Evolutionary conservation across 2,888 invertebrate genomes (phyloP).

Genomic region (Parthenolecanium corni): DNA sequence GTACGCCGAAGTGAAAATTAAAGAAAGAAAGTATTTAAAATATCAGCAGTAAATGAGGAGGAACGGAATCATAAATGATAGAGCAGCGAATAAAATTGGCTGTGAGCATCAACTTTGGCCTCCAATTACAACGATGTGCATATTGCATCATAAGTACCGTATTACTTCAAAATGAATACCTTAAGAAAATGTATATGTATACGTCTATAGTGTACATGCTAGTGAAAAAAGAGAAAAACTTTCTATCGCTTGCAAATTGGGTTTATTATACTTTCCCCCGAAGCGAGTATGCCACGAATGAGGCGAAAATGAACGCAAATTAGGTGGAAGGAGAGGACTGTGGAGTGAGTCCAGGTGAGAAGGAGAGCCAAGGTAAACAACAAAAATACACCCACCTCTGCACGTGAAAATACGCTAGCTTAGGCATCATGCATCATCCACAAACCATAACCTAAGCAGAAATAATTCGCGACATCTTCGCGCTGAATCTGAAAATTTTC

Average conservation of each 20-base stretch:
- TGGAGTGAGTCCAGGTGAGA: not conserved
- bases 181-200: no score
- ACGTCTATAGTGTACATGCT: no score
- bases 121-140: no score
- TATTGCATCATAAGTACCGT: no score
- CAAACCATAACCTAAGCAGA: not conserved
- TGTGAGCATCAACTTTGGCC: no score
- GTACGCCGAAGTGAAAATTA: no score
- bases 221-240: not conserved
- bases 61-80: no score
- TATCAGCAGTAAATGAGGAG: no score
- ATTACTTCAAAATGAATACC: no score
- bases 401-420: not conserved
- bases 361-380: slow-evolving; percentile 20
- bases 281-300: not conserved
- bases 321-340: no score
- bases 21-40: no score
- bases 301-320: slow-evolving; percentile 3
- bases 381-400: slow-evolving; percentile 16
- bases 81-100: no score
- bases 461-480: not conserved
- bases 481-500: slow-evolving; percentile 5
- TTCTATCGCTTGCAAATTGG: slow-evolving; percentile 15
- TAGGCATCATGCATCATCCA: not conserved
- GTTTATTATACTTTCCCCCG: slow-evolving; percentile 10